Percentiles rank a stretch among this genome's conserved stretches.
Evolutionary conservation across 2,797 vertebrate species (phyloP).

Genomic region (Tympanoctomys barrerae): DNA sequence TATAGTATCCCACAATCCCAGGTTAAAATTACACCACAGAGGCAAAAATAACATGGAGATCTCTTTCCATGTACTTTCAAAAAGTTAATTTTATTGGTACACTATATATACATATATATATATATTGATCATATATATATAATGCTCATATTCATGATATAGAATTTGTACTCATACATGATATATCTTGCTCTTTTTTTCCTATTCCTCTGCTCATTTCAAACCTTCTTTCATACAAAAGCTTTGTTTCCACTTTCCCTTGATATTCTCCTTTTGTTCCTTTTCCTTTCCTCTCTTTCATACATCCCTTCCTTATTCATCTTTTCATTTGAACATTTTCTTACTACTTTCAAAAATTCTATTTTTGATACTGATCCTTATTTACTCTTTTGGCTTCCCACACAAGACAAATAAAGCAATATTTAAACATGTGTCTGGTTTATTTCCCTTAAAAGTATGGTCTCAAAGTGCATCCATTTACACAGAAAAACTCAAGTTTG

Average conservation of each 20-base stretch:
- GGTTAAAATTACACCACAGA: background rate
- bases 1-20: background rate
- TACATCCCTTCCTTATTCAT: background rate
- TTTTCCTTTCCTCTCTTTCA: background rate
- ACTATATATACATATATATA: background rate
- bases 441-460: background rate
- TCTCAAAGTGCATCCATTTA: background rate
- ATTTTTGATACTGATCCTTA: background rate
- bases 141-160: background rate
- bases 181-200: background rate
- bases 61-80: background rate
- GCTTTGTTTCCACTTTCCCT: background rate
- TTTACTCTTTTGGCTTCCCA: background rate
- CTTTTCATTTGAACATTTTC: background rate
- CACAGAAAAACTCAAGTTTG: background rate
- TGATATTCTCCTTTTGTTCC: background rate
- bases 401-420: background rate
- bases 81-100: background rate
- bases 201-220: background rate
- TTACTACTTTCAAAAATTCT: background rate
- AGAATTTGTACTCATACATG: background rate
- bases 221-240: background rate
- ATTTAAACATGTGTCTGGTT: background rate
- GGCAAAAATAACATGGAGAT: background rate
- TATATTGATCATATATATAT: no score